phyloP scores from a whole-genome alignment of 1,140 invertebrate species.

The Trichonephila clavipes region DNA sequence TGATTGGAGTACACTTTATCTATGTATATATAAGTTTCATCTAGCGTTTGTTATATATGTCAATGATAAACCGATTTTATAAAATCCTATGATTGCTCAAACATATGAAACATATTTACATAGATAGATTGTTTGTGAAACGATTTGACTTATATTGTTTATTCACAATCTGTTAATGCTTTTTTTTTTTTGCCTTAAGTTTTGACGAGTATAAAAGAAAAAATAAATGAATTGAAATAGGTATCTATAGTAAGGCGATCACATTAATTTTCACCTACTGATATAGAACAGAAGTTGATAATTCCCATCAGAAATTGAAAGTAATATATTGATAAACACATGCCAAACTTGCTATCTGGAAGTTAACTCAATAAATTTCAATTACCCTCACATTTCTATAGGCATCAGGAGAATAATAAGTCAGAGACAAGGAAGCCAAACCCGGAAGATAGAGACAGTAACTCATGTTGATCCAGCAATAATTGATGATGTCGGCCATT shows the following conservation, averaged over 20 bases:
- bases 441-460: background rate
- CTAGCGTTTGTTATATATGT: no score
- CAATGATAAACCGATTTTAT: no score
- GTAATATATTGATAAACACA: background rate
- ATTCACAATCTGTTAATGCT: no score
- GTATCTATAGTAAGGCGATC: background rate
- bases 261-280: background rate
- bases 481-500: constrained; percentile 67
- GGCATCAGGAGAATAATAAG: constrained; percentile 49
- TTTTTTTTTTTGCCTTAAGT: no score
- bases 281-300: background rate
- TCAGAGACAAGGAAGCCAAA: background rate
- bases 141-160: no score
- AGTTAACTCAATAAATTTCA: constrained; percentile 62
- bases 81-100: no score
- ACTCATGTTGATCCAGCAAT: constrained; percentile 61
- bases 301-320: background rate
- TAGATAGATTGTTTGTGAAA: no score
- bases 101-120: no score
- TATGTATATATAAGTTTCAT: no score
- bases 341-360: background rate
- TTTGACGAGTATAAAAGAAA: no score
- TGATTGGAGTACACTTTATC: no score
- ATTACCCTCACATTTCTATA: constrained; percentile 59
- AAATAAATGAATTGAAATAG: no score